Evolutionary conservation across 2,888 invertebrate species (phyloP).

Genomic region (Eupithecia exiguata): DNA sequence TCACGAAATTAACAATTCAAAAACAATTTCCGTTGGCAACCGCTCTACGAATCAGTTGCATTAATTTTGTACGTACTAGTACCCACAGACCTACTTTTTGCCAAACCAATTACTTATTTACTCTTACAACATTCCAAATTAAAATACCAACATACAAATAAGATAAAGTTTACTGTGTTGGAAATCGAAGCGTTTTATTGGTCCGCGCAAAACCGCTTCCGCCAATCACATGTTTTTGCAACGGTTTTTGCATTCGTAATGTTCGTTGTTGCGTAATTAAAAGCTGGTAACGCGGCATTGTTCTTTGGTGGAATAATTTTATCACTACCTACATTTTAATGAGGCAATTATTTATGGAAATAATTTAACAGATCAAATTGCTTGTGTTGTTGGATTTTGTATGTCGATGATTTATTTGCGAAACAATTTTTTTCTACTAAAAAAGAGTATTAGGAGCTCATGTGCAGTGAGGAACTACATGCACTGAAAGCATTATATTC

Average conservation of each 20-base stretch:
- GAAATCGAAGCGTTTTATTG: slow-evolving; percentile 20
- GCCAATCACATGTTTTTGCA: slow-evolving; percentile 18
- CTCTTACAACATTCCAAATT: slow-evolving; percentile 2
- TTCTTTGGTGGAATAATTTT: slow-evolving; percentile 13
- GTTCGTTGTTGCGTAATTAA: slow-evolving; percentile 11
- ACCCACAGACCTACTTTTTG: slow-evolving; percentile 42
- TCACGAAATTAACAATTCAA: slow-evolving; percentile 53
- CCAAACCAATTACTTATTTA: slow-evolving; percentile 50
- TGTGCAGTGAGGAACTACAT: neutral
- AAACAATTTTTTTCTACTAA: neutral
- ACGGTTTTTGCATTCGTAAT: slow-evolving; percentile 20
- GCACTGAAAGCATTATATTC: slow-evolving; percentile 17
- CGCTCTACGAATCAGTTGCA: slow-evolving; percentile 40
- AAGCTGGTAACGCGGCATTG: slow-evolving; percentile 11
- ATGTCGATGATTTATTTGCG: neutral
- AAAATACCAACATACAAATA: neutral
- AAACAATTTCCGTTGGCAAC: slow-evolving; percentile 48
- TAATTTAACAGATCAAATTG: neutral
- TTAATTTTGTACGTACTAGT: slow-evolving; percentile 46
- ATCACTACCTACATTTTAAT: neutral
- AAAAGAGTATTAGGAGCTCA: neutral
- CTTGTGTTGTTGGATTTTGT: neutral
- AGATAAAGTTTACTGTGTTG: slow-evolving; percentile 30
- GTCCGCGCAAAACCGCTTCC: slow-evolving; percentile 9
- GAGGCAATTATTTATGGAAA: neutral